Percentiles rank a stretch among this genome's conserved stretches.
Conservation (phyloP, 2,113 vertebrate genomes). For the Embiotoca jacksoni region DNA sequence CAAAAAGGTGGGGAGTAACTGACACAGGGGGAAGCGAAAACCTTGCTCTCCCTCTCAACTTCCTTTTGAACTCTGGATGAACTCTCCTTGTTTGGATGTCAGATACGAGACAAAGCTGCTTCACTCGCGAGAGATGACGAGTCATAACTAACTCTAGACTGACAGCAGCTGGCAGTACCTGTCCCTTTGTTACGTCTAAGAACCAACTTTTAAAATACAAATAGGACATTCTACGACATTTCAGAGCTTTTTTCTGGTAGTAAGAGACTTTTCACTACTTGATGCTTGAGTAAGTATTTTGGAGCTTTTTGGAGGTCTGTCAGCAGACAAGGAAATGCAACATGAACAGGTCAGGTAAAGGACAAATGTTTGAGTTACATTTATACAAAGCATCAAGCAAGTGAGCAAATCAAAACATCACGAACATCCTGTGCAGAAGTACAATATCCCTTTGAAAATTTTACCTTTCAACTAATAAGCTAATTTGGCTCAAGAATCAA, state of each 20-base stretch:
- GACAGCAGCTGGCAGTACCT: constrained; percentile 51
- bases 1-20: constrained; percentile 48
- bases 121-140: constrained; percentile 39
- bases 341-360: constrained; percentile 5
- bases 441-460: background rate
- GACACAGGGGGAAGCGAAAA: constrained; percentile 37
- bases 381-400: background rate
- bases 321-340: background rate
- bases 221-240: constrained; percentile 16
- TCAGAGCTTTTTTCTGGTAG: background rate
- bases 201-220: constrained; percentile 38
- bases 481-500: constrained; percentile 3
- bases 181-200: constrained; percentile 36
- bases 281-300: constrained; percentile 16
- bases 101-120: constrained; percentile 49
- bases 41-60: constrained; percentile 50
- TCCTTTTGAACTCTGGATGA: constrained; percentile 73
- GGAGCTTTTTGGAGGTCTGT: background rate
- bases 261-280: constrained; percentile 3
- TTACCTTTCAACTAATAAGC: background rate
- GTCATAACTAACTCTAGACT: constrained; percentile 38
- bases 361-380: background rate
- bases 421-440: background rate
- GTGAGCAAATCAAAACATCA: background rate
- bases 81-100: constrained; percentile 61